Conservation (phyloP, 2,797 vertebrate species). For the Myotis findleyi region DNA sequence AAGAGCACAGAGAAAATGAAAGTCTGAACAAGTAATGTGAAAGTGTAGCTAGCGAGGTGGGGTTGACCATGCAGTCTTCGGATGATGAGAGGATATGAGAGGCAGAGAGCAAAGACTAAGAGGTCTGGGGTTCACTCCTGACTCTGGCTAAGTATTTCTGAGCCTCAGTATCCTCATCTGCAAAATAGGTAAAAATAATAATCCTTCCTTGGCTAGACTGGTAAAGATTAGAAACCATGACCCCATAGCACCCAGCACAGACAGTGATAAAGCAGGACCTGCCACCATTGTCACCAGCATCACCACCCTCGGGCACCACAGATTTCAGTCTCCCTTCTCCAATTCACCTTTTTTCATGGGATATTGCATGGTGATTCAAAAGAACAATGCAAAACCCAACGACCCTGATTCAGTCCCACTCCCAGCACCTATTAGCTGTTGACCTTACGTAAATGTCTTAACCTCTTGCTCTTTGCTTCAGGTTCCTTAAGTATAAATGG, state of each 20-base stretch:
- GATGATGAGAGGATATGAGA: not conserved
- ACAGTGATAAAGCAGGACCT: not conserved
- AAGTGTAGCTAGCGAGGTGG: not conserved
- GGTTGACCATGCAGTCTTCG: not conserved
- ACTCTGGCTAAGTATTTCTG: not conserved
- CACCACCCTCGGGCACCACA: not conserved
- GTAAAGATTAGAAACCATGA: not conserved
- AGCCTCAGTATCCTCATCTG: not conserved
- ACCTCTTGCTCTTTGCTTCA: not conserved
- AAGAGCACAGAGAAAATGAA: not conserved
- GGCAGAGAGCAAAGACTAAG: not conserved
- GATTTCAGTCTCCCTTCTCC: not conserved
- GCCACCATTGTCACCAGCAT: accelerated
- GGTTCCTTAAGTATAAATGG: not conserved
- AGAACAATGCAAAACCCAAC: not conserved
- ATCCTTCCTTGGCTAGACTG: not conserved
- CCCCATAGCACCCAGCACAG: not conserved
- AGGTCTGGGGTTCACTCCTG: not conserved
- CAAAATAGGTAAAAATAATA: not conserved
- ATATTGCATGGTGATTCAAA: not conserved
- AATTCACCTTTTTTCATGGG: not conserved
- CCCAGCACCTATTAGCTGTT: not conserved
- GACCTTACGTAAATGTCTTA: not conserved
- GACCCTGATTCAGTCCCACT: not conserved
- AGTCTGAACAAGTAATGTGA: not conserved